Conservation (phyloP, 2,888 invertebrate species). For the Apotomis capreana region DNA sequence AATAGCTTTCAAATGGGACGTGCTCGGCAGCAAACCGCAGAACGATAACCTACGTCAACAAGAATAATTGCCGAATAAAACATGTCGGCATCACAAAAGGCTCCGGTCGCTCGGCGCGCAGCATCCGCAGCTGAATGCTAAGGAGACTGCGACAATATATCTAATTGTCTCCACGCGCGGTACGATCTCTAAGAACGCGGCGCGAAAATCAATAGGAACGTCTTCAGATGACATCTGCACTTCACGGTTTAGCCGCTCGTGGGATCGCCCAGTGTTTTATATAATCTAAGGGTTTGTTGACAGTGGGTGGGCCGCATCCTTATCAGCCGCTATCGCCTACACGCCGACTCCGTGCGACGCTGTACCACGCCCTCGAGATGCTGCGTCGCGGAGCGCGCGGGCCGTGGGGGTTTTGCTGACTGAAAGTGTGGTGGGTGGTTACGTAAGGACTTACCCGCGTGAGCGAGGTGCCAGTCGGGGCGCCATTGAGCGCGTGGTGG, state of each 20-base stretch:
- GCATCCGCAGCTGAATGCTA: conserved; percentile 61
- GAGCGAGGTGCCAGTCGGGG: conserved; percentile 73
- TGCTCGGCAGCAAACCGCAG: conserved; percentile 22
- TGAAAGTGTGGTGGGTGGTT: conserved; percentile 45
- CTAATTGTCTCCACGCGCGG: conserved; percentile 56
- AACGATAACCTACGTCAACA: conserved; percentile 39
- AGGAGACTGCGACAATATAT: conserved; percentile 67
- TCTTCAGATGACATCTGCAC: conserved; percentile 62
- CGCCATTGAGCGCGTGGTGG: conserved; percentile 78
- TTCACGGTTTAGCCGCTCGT: conserved; percentile 51
- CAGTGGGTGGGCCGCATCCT: conserved; percentile 70
- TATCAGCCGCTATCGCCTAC: conserved; percentile 73
- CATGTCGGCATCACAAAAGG: conserved; percentile 37
- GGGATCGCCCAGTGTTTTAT: conserved; percentile 54
- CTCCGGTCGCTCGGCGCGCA: conserved; percentile 31
- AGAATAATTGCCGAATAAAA: conserved; percentile 44
- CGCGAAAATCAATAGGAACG: conserved; percentile 74
- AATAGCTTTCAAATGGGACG: conserved; percentile 20
- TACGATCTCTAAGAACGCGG: conserved; percentile 55
- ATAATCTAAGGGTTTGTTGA: conserved; percentile 77
- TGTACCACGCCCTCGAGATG: conserved; percentile 77
- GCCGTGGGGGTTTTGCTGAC: conserved; percentile 19
- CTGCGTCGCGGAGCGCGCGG: conserved; percentile 64
- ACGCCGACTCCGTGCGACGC: conserved; percentile 66
- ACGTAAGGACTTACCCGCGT: conserved; percentile 73